Base-by-base conservation (phyloP, 2,113 vertebrate species). In the Ptychochromis oligacanthus region DNA sequence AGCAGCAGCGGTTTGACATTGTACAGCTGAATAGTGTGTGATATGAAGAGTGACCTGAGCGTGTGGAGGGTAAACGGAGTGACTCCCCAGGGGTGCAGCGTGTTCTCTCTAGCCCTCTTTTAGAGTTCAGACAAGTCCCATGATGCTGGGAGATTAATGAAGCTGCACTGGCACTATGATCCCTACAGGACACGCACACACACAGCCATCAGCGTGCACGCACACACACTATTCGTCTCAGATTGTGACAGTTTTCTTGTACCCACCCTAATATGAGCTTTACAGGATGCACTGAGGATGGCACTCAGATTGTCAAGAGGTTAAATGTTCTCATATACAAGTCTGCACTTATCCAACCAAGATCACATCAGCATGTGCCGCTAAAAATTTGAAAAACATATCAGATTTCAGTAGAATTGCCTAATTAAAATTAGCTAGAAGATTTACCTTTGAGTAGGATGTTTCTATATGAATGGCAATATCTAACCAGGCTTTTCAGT, bases 111-210 rank as follows among this genome's bases (percentile, higher is more conserved):
- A 75, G 87, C 85, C 87, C 91, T 89, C 89, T 90, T 94, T 91
- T 84, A 84, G 89, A 93, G 90, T 93, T 93, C 89, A 91, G 92
- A 91, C 89, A 85, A 87, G 87, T 92, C 93, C 91, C 91, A 64
- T 62, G 88, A 92, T 82, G 90, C 87, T 9, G 72, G 31, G 80
- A 93, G 94, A 94, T 95, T 94, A 94, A 95, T 95, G 94, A 93
- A 93, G 93, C 94, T 79, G 87, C 87, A n/a, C 79, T 87, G 84
- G 83, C 83, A 90, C 89, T 80, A 79, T 91, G 92, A 94, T 93
- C 89, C 89, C 90, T 79, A 64, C 91, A 91, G 90, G 88, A 91
- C 86, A 83, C 64, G 60, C 82, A 75, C 78, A 64, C 77, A 49
- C 74, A 77, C 83, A 78, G 61, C 79, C 82, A 81, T 55, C 54